Evolutionary conservation across 2,797 vertebrate species (phyloP).

Genomic region (Cirrhinus mrigala): DNA sequence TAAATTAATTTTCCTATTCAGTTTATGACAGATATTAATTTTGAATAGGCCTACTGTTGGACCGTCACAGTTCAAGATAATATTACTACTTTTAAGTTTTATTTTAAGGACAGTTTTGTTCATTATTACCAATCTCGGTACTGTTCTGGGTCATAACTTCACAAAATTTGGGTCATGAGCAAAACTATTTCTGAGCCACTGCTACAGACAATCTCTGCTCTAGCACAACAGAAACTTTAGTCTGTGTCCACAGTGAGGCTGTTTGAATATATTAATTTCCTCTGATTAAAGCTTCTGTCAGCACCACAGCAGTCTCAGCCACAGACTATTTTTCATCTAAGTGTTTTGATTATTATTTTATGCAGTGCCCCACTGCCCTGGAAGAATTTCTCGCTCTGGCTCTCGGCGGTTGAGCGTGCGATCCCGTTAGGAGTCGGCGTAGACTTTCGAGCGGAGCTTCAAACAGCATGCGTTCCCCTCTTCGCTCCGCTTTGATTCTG

Average conservation of each 20-base stretch:
- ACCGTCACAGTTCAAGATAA: neutral
- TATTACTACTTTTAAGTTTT: neutral
- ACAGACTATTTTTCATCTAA: conserved; percentile 38
- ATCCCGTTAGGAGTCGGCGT: conserved; percentile 41
- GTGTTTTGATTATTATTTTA: conserved; percentile 49
- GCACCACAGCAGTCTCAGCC: conserved; percentile 20
- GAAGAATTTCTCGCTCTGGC: conserved; percentile 11
- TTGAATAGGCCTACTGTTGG: neutral
- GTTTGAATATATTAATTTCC: conserved; percentile 7
- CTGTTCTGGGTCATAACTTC: neutral
- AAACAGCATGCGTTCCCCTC: conserved; percentile 55
- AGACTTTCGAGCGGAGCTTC: conserved; percentile 52
- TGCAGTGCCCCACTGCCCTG: conserved; percentile 34
- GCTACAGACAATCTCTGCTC: neutral
- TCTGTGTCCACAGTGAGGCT: neutral
- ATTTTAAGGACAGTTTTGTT: neutral
- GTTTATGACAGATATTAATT: neutral
- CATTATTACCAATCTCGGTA: neutral
- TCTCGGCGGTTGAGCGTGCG: conserved; percentile 31
- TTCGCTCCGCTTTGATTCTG: conserved; percentile 46
- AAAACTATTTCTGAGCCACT: neutral
- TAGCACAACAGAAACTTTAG: neutral
- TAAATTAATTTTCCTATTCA: neutral
- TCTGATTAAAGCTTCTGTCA: conserved; percentile 31
- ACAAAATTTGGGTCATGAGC: neutral